Evolutionary conservation across 2,113 vertebrate species (phyloP).

Genomic region (Anarhynchus alexandrinus): DNA sequence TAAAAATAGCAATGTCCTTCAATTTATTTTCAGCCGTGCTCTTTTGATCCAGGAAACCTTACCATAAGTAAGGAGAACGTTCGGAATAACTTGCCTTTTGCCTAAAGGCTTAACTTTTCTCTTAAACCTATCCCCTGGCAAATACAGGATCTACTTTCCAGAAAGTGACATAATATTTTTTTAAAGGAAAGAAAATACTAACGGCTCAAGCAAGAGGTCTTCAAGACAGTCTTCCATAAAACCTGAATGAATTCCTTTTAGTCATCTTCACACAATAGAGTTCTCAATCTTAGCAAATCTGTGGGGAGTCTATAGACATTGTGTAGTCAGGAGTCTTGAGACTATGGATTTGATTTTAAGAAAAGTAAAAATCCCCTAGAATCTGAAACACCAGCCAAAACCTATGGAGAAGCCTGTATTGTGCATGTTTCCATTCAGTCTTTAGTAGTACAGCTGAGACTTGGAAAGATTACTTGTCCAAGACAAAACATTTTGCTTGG

Average conservation of each 20-base stretch:
- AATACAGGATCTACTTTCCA: neutral
- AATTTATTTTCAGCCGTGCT: neutral
- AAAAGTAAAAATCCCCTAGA: neutral
- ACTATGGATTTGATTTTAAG: neutral
- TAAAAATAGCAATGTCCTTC: neutral
- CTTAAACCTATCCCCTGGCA: neutral
- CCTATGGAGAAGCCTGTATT: neutral
- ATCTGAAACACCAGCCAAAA: neutral
- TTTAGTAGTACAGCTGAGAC: neutral
- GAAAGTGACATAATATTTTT: neutral
- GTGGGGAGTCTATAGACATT: neutral
- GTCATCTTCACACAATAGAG: neutral
- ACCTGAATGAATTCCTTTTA: neutral
- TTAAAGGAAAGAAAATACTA: neutral
- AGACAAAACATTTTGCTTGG: neutral
- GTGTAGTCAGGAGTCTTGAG: neutral
- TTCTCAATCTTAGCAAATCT: neutral
- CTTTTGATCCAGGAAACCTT: neutral
- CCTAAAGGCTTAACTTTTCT: neutral
- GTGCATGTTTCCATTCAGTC: neutral
- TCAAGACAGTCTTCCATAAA: neutral
- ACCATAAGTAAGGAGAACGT: neutral
- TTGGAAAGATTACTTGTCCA: neutral
- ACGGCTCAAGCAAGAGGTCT: neutral
- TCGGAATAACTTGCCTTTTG: neutral